Evolutionary conservation across 2,797 vertebrate genomes (phyloP).

Genomic region (Gadopsis marmoratus): DNA sequence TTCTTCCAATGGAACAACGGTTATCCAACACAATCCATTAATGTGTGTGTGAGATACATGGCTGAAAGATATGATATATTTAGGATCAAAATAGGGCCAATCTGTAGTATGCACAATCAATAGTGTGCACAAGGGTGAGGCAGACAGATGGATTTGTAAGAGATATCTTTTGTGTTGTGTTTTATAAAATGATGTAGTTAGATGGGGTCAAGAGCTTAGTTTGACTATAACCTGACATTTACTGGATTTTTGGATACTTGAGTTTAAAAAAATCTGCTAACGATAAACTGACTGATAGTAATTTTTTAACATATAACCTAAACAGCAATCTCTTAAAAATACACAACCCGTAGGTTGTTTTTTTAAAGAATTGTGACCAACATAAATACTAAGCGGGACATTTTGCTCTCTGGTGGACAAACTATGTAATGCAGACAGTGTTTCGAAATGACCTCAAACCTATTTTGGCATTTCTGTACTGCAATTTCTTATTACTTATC

Average conservation of each 20-base stretch:
- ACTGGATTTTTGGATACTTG: background rate
- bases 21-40: conserved; percentile 42
- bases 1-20: conserved; percentile 39
- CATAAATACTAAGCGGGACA: background rate
- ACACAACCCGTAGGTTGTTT: background rate
- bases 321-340: background rate
- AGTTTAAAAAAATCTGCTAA: background rate
- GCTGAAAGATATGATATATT: background rate
- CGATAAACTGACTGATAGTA: background rate
- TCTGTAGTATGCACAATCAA: background rate
- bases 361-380: background rate
- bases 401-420: background rate
- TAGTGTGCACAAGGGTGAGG: background rate
- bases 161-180: background rate
- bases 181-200: background rate
- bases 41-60: background rate
- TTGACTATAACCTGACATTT: background rate
- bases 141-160: background rate
- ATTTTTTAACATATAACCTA: background rate
- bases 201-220: background rate
- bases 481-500: background rate
- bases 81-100: conserved; percentile 1
- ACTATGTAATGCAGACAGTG: background rate
- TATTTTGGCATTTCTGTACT: background rate
- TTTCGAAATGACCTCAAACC: background rate